phyloP scores from a whole-genome alignment of 2,888 invertebrate genomes.

The Drosophila sordidapex region DNA sequence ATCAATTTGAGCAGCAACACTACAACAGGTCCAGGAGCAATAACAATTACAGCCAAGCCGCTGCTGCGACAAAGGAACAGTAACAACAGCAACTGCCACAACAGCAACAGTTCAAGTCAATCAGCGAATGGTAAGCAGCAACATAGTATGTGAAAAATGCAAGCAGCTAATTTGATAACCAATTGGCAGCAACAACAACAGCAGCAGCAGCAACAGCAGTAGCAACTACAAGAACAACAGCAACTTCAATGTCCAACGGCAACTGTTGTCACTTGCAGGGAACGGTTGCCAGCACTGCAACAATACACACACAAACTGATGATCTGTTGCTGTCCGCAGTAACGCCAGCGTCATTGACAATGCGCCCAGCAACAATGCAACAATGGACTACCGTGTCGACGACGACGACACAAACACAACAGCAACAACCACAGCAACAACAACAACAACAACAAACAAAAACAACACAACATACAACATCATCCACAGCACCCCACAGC shows the following conservation, averaged over 20 bases:
- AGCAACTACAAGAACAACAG: slow-evolving; percentile 18
- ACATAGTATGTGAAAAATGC: slow-evolving; percentile 48
- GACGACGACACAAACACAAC: slow-evolving; percentile 61
- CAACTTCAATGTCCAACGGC: slow-evolving; percentile 39
- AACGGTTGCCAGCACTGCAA: slow-evolving; percentile 71
- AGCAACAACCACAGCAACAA: slow-evolving; percentile 48
- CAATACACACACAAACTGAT: slow-evolving; percentile 84
- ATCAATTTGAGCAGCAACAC: slow-evolving; percentile 67
- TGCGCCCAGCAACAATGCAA: slow-evolving; percentile 61
- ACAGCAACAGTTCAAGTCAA: slow-evolving; percentile 37
- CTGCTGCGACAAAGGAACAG: slow-evolving; percentile 37
- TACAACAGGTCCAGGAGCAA: slow-evolving; percentile 46
- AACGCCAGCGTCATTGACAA: slow-evolving; percentile 37
- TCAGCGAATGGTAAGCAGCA: slow-evolving; percentile 69
- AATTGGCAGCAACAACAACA: slow-evolving; percentile 45
- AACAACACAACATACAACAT: slow-evolving; percentile 31
- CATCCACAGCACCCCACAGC: slow-evolving; percentile 47
- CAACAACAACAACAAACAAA: slow-evolving; percentile 36
- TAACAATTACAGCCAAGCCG: slow-evolving; percentile 54
- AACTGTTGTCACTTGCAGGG: slow-evolving; percentile 48
- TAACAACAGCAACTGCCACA: slow-evolving; percentile 32
- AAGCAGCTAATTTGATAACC: slow-evolving; percentile 44
- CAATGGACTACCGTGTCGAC: slow-evolving; percentile 73
- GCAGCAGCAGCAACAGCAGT: slow-evolving; percentile 29
- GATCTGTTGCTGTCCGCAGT: slow-evolving; percentile 63